Conservation (phyloP, 2,113 vertebrate species). For the Oryzias celebensis region DNA sequence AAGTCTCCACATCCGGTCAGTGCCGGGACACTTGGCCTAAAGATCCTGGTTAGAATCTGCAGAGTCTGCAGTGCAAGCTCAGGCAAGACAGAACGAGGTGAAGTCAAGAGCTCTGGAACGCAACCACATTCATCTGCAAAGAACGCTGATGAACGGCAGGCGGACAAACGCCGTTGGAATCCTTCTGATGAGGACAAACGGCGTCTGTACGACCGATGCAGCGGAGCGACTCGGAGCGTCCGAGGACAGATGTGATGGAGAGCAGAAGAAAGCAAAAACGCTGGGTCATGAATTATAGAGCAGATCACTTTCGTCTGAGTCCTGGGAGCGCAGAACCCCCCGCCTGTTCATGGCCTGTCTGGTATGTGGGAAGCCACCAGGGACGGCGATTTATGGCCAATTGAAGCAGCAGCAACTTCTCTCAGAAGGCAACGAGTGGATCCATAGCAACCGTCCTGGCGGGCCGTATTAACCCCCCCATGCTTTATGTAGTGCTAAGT, state of each 20-base stretch:
- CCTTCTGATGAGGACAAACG: too few relatives aligned
- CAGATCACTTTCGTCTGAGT: constrained; percentile 85
- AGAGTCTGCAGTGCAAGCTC: too few relatives aligned
- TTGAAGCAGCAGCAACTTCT: constrained; percentile 99
- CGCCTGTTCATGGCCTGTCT: constrained; percentile 88
- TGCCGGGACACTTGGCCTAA: too few relatives aligned
- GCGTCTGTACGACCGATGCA: too few relatives aligned
- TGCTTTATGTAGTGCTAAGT: constrained; percentile 99
- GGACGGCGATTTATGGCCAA: constrained; percentile 99
- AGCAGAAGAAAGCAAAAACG: constrained; percentile 79
- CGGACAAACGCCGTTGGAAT: too few relatives aligned
- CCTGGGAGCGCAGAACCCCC: constrained; percentile 25
- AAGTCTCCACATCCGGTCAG: too few relatives aligned
- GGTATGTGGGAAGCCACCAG: constrained; percentile 93
- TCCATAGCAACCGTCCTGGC: constrained; percentile 99
- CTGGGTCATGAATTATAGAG: constrained; percentile 95
- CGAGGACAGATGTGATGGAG: constrained; percentile 50
- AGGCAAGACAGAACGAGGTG: too few relatives aligned
- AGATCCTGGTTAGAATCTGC: too few relatives aligned
- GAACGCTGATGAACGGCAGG: too few relatives aligned
- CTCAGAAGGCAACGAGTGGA: constrained; percentile 93
- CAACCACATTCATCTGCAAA: too few relatives aligned
- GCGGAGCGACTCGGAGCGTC: too few relatives aligned
- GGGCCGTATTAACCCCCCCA: constrained; percentile 99
- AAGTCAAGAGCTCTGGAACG: too few relatives aligned